These are phyloP conservation scores for Hepsetus odoe DNA, from an alignment of 2,113 vertebrate species.

Conservation along the genomic window DNA sequence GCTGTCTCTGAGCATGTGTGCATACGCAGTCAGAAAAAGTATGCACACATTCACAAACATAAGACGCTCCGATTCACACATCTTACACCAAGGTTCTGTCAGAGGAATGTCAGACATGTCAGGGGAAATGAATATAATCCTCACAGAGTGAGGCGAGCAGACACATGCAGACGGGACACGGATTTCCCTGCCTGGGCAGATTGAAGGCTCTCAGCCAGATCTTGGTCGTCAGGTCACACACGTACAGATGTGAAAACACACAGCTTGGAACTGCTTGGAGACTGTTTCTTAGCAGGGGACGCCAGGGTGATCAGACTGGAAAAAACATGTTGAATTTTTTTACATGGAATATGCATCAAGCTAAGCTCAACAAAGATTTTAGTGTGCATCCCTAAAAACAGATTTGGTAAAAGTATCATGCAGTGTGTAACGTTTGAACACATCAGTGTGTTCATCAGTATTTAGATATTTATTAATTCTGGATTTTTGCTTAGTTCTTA, in stretches of 20 bases:
- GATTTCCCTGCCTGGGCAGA: neutral
- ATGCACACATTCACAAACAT: neutral
- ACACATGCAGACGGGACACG: neutral
- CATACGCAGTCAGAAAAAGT: neutral
- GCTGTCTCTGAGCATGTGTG: too few relatives aligned
- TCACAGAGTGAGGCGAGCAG: neutral
- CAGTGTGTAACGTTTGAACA: too few relatives aligned
- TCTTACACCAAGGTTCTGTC: conserved; percentile 30
- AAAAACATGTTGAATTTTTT: too few relatives aligned
- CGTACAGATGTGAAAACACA: conserved; percentile 13
- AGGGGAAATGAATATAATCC: conserved; percentile 16
- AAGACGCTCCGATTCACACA: neutral
- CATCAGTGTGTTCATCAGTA: too few relatives aligned
- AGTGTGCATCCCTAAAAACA: too few relatives aligned
- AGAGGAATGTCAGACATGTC: neutral
- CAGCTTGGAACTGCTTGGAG: neutral
- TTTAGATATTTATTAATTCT: too few relatives aligned
- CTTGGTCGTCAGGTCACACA: neutral
- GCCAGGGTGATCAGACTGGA: too few relatives aligned
- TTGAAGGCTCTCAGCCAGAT: neutral
- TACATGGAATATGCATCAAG: too few relatives aligned
- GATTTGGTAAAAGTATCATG: too few relatives aligned
- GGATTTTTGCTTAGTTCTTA: too few relatives aligned
- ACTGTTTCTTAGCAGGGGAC: too few relatives aligned
- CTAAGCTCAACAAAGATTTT: too few relatives aligned